Evolutionary conservation across 2,113 vertebrate genomes (phyloP), one percentile per base, ranked within the genome.

Genomic region (Malaclemys terrapin): DNA sequence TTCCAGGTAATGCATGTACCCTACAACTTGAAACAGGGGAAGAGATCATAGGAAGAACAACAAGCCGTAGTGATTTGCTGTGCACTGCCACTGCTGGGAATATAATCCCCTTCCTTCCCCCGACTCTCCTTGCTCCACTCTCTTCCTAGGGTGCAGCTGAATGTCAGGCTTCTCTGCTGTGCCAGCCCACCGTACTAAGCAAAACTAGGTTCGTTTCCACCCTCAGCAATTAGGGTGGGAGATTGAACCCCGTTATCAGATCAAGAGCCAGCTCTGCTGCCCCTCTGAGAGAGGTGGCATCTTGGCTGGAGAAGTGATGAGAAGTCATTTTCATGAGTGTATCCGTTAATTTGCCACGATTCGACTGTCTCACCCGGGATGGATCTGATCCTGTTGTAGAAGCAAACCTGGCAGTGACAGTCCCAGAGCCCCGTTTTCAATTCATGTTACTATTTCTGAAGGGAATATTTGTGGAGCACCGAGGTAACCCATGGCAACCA

Each of bases 401-500:
- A 96, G 96, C 91, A 79, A 96, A 82, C 81, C 94, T 69, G 59
- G 95, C n/a, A 80, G 93, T 84, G 96, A n/a, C 82, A 93, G 93
- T 25, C 91, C 20, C 53, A 89, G 96, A 89, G 92, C 96, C 93
- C 96, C 93, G 89, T 90, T 98, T 96, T 93, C 98, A 94, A 98
- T 97, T 90, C 98, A 95, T 89, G 54, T 97, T 97, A 96, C 98
- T 98, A 96, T 98, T 98, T 98, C 47, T 89, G 98, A 98, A 97
- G 96, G 97, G 98, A 98, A 50, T 91, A 97, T 97, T 97, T 89
- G n/a, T 52, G 72, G 54, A 10, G 88, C 87, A 20, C 88, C 80
- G 89, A 88, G 79, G 98, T 98, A 98, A 98, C 98, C 98, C 98
- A 98, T 98, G 93, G 98, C 98, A 98, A 98, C 98, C 98, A 98